Evolutionary conservation across 2,113 vertebrate species (phyloP), one percentile per base, ranked within the genome.

Genomic region (Pithys albifrons): DNA sequence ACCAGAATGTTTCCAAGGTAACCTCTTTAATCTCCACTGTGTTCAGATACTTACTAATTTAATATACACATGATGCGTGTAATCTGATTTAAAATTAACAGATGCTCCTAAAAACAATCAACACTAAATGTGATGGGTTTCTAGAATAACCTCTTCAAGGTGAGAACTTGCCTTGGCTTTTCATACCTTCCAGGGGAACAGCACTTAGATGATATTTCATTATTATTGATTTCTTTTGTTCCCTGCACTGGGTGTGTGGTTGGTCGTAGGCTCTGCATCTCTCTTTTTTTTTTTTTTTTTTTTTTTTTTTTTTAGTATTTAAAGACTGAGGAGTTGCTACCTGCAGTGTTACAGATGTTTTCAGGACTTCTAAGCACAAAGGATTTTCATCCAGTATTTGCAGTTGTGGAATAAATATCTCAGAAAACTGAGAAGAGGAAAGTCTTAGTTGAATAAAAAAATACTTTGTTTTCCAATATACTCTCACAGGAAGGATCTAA

Each of bases 1-100:
- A 86, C 6, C 41, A 58, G 66, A 72, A 84, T 93, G 75, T 90
- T 91, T 92, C 85, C 85, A 85, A 86, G 90, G 90, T 89, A 97
- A 84, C 90, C 65, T 80, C 61, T 83, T 93, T 72, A 85, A 75
- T 93, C 49, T 69, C 61, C 29, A 41, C n/a, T 84, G 10, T 65
- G 64, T 84, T 93, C 45, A 84, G 64, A 67, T 89, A 52, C 62
- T 92, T 41, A 29, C 57, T 92, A 80, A 39, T 74, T 96, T 85
- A 94, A 84, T 86, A 72, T 37, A 85, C 37, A 45, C 6, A 3
- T 37, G 51, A 48, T 0, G 0, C 48, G 37, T 54, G n/a, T 89
- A 96, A 81, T 96, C n/a, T 65, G 73, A 75, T 93, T 91, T 75
- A 74, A 85, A 92, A 81, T 19, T 24, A 87, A 27, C 72, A 84